Conservation (phyloP, 2,888 invertebrate species). For the Tupiocoris notatus region DNA sequence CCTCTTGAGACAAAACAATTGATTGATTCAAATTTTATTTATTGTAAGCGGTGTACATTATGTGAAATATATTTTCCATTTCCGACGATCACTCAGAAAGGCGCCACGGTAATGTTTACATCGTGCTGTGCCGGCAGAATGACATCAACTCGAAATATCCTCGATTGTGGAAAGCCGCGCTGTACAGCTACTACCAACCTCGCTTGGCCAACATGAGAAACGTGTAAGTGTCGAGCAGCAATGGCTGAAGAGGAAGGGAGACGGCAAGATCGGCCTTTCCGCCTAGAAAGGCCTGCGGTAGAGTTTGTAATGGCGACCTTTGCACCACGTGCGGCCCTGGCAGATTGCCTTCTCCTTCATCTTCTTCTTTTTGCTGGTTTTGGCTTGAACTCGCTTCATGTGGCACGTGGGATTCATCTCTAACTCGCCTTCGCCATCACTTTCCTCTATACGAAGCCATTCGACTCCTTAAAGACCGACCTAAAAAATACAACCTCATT, state of each 20-base stretch:
- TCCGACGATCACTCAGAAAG: no score
- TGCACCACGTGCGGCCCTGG: slow-evolving; percentile 16
- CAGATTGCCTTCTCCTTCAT: slow-evolving; percentile 15
- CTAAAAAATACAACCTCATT: no score
- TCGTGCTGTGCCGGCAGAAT: background rate
- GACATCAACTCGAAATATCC: background rate
- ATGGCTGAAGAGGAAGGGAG: background rate
- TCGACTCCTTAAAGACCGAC: no score
- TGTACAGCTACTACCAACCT: background rate
- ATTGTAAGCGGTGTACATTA: no score
- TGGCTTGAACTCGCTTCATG: background rate
- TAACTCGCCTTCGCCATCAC: background rate
- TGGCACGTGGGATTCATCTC: background rate
- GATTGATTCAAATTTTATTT: no score
- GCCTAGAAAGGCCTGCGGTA: background rate
- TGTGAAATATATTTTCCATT: no score
- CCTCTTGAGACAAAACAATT: no score
- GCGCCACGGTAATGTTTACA: background rate
- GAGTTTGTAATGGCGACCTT: slow-evolving; percentile 32
- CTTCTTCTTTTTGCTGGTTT: background rate
- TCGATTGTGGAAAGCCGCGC: background rate
- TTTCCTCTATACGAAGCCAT: no score
- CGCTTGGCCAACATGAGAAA: background rate
- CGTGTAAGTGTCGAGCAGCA: background rate
- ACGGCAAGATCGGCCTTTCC: slow-evolving; percentile 17